These are phyloP conservation scores for Epicampocera succincta DNA, from an alignment of 2,888 invertebrate species.

Conservation along the genomic window DNA sequence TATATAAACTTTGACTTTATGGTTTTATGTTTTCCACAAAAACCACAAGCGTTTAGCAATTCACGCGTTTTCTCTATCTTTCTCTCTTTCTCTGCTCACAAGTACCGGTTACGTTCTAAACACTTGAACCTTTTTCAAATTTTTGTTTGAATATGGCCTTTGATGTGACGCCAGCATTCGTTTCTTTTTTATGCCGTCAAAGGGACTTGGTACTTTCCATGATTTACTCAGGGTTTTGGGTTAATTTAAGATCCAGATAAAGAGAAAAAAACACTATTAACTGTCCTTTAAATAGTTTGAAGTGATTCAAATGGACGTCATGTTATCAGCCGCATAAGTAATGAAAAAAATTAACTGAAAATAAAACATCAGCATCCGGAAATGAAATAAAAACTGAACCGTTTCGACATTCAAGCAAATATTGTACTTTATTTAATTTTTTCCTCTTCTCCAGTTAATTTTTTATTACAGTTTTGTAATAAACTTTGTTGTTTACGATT, in stretches of 20 bases:
- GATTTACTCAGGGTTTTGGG: not conserved
- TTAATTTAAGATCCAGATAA: slow-evolving; percentile 27
- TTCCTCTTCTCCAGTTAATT: not conserved
- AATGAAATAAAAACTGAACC: slow-evolving; percentile 15
- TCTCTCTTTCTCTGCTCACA: too few species aligned
- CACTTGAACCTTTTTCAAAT: too few species aligned
- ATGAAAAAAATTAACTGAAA: not conserved
- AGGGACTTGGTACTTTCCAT: slow-evolving; percentile 15
- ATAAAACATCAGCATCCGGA: slow-evolving; percentile 44
- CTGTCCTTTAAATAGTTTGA: slow-evolving; percentile 2
- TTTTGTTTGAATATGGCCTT: too few species aligned
- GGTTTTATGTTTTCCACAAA: too few species aligned
- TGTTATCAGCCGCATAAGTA: slow-evolving; percentile 15
- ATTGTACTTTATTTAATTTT: slow-evolving; percentile 21
- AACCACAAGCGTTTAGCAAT: too few species aligned
- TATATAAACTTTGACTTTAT: too few species aligned
- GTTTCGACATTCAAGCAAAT: too few species aligned
- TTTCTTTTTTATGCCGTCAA: slow-evolving; percentile 22
- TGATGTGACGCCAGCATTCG: not conserved
- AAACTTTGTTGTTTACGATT: slow-evolving; percentile 33
- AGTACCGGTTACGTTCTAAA: too few species aligned
- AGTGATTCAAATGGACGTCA: slow-evolving; percentile 33
- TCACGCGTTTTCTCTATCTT: too few species aligned
- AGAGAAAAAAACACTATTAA: not conserved
- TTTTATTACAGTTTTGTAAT: slow-evolving; percentile 12